These are phyloP conservation scores for Eubasilissa splendida DNA, from an alignment of 2,888 invertebrate species.

Conservation along the genomic window DNA sequence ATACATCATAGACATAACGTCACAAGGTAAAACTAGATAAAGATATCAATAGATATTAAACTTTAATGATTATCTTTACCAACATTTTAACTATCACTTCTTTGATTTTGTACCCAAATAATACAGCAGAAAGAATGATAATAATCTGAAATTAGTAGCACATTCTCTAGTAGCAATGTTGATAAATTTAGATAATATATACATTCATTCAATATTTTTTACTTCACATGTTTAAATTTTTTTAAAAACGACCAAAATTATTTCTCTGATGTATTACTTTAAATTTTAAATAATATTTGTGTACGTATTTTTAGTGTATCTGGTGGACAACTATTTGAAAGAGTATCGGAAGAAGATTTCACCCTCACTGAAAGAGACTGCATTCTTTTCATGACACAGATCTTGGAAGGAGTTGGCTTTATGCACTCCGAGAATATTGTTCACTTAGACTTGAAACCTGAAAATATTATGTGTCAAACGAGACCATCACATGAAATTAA, in stretches of 20 bases:
- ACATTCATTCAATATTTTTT: too few relatives aligned
- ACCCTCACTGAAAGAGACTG: conserved; percentile 79
- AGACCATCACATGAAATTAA: conserved; percentile 90
- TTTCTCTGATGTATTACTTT: too few relatives aligned
- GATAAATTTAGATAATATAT: too few relatives aligned
- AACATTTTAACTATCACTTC: too few relatives aligned
- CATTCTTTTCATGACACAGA: conserved; percentile 90
- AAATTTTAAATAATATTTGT: neutral
- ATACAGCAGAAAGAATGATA: too few relatives aligned
- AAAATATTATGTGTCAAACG: conserved; percentile 94
- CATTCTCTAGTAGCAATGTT: too few relatives aligned
- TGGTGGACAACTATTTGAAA: conserved; percentile 94
- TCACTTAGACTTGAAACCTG: conserved; percentile 95
- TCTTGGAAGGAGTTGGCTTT: conserved; percentile 91
- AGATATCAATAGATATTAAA: neutral
- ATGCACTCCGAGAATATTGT: conserved; percentile 89
- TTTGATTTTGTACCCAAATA: too few relatives aligned
- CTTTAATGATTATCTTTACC: neutral
- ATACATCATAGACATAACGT: too few relatives aligned
- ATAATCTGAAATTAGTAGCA: too few relatives aligned
- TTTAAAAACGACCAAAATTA: too few relatives aligned
- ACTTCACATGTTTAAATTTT: too few relatives aligned
- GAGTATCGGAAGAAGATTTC: conserved; percentile 94
- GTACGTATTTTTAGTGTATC: conserved; percentile 77
- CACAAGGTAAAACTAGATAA: too few relatives aligned